A percentile compares a stretch with the other conserved stretches of the same genome.
Conservation (phyloP, 2,113 vertebrate species). For the Lucifuga dentata region DNA sequence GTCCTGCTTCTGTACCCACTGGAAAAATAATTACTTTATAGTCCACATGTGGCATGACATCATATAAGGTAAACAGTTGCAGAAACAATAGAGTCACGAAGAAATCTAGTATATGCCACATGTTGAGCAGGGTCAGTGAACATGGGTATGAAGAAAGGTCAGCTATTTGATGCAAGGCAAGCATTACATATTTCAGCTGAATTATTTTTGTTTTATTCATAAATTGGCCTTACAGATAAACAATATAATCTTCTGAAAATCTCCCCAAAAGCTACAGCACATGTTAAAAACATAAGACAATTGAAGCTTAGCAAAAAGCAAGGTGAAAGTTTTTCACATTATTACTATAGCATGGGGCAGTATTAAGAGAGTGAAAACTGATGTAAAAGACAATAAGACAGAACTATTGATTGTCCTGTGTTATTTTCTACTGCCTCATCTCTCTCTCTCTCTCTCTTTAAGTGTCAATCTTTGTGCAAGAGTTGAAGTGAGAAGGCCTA, state of each 20-base stretch:
- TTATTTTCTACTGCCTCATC: conserved; percentile 46
- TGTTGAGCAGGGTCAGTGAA: too few species aligned
- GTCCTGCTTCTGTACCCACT: conserved; percentile 50
- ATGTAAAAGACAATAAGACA: conserved; percentile 22
- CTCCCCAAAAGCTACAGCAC: too few species aligned
- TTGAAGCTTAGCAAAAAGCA: neutral
- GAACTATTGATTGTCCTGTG: conserved; percentile 45
- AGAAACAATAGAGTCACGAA: conserved; percentile 24
- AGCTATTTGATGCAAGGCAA: too few species aligned
- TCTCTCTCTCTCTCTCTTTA: conserved; percentile 58
- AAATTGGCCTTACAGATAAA: too few species aligned
- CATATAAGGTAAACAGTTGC: conserved; percentile 8
- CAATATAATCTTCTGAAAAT: neutral
- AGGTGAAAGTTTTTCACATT: conserved; percentile 19
- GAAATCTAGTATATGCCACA: conserved; percentile 2
- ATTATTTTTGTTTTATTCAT: too few species aligned
- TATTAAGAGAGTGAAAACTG: conserved; percentile 31
- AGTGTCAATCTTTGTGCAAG: conserved; percentile 45
- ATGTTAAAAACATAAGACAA: neutral
- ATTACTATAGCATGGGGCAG: conserved; percentile 10
- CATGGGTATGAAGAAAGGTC: too few species aligned
- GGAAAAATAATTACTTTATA: conserved; percentile 37
- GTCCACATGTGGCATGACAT: conserved; percentile 9
- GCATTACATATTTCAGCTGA: too few species aligned
- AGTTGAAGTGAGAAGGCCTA: conserved; percentile 18